Evolutionary conservation across 2,888 invertebrate genomes (phyloP).

Genomic region (Rhynchonema sp.): DNA sequence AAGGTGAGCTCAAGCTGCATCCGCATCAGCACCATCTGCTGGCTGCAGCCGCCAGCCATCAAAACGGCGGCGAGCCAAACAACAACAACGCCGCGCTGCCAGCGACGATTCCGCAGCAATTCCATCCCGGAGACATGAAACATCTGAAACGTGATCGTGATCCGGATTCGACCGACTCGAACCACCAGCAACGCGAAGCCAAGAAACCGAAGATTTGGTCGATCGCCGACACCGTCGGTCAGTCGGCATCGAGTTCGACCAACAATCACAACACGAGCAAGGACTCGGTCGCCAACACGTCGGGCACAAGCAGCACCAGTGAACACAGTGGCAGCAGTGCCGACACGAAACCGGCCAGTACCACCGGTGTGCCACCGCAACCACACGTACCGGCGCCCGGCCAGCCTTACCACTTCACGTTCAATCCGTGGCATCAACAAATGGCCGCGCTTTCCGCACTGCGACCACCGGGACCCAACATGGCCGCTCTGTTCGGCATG

Average conservation of each 20-base stretch:
- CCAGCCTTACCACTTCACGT: conserved; percentile 3
- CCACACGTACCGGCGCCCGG: neutral
- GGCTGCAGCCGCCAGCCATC: neutral
- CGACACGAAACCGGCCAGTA: neutral
- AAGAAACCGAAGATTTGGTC: conserved; percentile 10
- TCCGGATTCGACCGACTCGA: neutral
- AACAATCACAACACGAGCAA: neutral
- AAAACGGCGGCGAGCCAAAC: conserved; percentile 5
- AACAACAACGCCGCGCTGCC: conserved; percentile 4
- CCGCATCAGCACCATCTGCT: neutral
- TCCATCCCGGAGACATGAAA: too few relatives aligned
- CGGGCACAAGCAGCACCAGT: neutral
- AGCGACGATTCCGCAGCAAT: neutral
- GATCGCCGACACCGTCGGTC: conserved; percentile 9
- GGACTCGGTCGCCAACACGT: neutral
- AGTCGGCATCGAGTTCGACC: neutral
- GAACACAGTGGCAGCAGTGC: neutral
- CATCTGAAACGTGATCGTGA: too few relatives aligned
- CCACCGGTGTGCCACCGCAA: neutral
- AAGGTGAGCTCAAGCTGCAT: too few relatives aligned
- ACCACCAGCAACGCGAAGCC: neutral
- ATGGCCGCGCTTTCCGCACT: neutral
- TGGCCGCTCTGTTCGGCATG: too few relatives aligned
- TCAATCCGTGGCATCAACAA: conserved; percentile 7
- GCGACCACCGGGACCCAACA: neutral